Conservation (phyloP, 2,888 invertebrate species). For the Camptogramma bilineatum region DNA sequence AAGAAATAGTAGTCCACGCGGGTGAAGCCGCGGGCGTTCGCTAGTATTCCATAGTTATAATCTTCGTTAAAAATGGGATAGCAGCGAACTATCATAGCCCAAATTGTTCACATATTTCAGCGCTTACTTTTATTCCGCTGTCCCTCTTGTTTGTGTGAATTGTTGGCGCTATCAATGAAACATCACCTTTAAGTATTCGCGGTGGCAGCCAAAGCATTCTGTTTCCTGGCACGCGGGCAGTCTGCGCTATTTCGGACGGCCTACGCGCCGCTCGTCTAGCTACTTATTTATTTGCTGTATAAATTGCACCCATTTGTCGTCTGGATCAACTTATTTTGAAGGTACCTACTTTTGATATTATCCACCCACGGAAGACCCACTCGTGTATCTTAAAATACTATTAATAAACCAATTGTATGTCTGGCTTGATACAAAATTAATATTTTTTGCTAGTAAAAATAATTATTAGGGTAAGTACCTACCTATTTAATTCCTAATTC, state of each 20-base stretch:
- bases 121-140: neutral
- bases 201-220: constrained; percentile 30
- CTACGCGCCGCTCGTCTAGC: constrained; percentile 69
- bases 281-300: constrained; percentile 72
- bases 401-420: neutral
- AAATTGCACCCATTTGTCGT: constrained; percentile 65
- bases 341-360: constrained; percentile 39
- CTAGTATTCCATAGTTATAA: no score
- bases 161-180: constrained; percentile 36
- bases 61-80: no score
- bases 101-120: no score
- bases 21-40: no score
- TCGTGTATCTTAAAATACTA: neutral
- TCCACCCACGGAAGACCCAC: constrained; percentile 5
- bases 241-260: constrained; percentile 69
- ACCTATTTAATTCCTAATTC: neutral
- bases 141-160: constrained; percentile 9
- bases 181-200: constrained; percentile 29
- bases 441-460: neutral
- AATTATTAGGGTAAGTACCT: no score
- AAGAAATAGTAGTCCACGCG: no score
- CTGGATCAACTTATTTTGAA: constrained; percentile 57
- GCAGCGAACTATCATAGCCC: no score
- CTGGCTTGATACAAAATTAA: neutral
- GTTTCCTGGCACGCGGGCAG: constrained; percentile 42